A percentile compares a stretch with the other conserved stretches of the same genome.
These are phyloP conservation scores for Chymomyza costata DNA, from an alignment of 1,140 invertebrate species.

Conservation along the genomic window DNA sequence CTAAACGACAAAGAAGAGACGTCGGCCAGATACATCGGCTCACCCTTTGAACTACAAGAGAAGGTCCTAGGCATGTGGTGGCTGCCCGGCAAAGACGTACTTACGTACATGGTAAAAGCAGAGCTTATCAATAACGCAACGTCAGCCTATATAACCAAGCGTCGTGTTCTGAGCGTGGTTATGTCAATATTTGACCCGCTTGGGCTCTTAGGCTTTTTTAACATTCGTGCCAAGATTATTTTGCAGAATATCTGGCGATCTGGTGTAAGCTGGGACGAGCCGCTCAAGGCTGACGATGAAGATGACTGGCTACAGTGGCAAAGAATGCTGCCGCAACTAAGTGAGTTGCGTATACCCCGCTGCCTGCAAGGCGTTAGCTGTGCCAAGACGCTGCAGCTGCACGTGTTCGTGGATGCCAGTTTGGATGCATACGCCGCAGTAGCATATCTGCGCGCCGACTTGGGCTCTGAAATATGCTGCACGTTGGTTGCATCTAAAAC, in stretches of 20 bases:
- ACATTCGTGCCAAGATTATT: slow-evolving; percentile 1
- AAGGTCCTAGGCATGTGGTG: slow-evolving; percentile 7
- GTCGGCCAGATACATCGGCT: background rate
- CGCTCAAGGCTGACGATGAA: background rate
- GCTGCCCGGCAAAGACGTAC: background rate
- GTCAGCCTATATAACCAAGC: no score
- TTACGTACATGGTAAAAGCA: background rate
- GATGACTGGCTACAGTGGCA: no score
- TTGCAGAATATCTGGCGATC: slow-evolving; percentile 2
- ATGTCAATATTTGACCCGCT: no score
- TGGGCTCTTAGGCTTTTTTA: no score
- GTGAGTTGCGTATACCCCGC: background rate
- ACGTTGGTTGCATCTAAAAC: no score
- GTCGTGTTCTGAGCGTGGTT: no score
- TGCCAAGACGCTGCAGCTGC: no score
- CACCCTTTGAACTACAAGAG: background rate
- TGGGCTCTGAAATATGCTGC: no score
- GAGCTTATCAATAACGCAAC: no score
- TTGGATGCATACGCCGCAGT: no score
- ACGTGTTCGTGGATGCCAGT: no score
- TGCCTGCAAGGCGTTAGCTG: background rate
- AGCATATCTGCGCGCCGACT: no score
- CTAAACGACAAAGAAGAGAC: slow-evolving; percentile 1
- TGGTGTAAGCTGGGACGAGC: background rate
- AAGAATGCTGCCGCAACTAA: background rate